A percentile compares a stretch with the other conserved stretches of the same genome.
Evolutionary conservation across 2,797 vertebrate species (phyloP).

Genomic region (Clarias platycephalus): DNA sequence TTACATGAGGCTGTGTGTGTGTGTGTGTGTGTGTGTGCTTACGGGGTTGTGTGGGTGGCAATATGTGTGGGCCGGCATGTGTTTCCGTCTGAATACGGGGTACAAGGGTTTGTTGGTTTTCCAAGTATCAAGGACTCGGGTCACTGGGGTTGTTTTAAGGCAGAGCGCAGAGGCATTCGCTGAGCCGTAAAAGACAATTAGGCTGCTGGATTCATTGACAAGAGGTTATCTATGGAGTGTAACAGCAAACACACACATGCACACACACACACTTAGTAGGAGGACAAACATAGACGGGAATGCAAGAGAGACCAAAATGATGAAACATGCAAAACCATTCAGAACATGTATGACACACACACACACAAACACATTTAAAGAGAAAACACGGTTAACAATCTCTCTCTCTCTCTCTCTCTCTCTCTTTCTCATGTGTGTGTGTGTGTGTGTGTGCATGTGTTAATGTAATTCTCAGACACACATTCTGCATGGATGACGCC

Average conservation of each 20-base stretch:
- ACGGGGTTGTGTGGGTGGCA: conserved; percentile 8
- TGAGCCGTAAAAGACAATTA: conserved; percentile 38
- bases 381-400: neutral
- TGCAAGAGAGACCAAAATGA: neutral
- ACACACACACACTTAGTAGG: neutral
- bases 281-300: conserved; percentile 22
- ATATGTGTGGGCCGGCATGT: conserved; percentile 20
- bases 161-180: conserved; percentile 17
- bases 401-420: too few relatives aligned
- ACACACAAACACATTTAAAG: neutral
- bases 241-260: conserved; percentile 33
- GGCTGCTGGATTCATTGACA: conserved; percentile 23
- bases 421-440: conserved; percentile 1
- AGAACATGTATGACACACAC: conserved; percentile 9
- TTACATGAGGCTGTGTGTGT: conserved; percentile 30
- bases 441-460: conserved; percentile 24
- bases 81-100: neutral
- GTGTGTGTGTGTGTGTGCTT: conserved; percentile 24
- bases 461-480: conserved; percentile 44
- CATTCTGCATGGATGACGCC: conserved; percentile 48
- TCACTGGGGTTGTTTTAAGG: conserved; percentile 30
- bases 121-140: conserved; percentile 18
- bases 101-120: neutral
- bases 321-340: conserved; percentile 12
- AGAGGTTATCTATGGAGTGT: conserved; percentile 44